phyloP scores from a whole-genome alignment of 2,113 vertebrate species.

The Elephas maximus region DNA sequence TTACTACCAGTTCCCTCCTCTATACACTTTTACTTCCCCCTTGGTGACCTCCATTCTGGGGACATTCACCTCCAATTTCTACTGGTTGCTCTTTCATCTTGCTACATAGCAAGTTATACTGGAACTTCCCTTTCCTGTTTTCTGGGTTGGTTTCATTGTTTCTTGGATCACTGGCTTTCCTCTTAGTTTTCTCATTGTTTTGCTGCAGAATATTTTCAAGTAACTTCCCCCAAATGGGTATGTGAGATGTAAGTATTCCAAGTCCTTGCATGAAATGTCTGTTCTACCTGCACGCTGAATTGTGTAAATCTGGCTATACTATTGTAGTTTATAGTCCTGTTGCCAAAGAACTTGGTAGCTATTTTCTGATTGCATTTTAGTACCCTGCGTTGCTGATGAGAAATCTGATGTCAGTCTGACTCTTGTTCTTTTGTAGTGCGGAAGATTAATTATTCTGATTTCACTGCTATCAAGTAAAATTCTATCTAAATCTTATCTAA shows the following conservation, averaged over 20 bases:
- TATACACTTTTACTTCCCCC: background rate
- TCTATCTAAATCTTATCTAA: conserved; percentile 41
- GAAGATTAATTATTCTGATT: background rate
- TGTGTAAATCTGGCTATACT: background rate
- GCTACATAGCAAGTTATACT: background rate
- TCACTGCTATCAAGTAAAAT: conserved; percentile 30
- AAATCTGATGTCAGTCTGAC: background rate
- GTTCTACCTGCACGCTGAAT: background rate
- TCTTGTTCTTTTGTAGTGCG: background rate
- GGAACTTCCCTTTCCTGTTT: conserved; percentile 61
- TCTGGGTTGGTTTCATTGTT: background rate
- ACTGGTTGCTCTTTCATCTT: background rate
- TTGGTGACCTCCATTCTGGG: background rate
- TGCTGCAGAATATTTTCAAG: conserved; percentile 42
- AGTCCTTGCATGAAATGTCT: background rate
- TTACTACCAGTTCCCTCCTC: background rate
- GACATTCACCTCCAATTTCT: background rate
- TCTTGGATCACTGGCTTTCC: background rate
- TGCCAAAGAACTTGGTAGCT: background rate
- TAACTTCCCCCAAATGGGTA: background rate
- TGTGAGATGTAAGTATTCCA: background rate
- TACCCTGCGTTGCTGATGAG: background rate
- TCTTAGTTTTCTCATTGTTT: conserved; percentile 38
- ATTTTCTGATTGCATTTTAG: background rate
- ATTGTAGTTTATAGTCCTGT: conserved; percentile 11